These are phyloP conservation scores for Mobula hypostoma DNA, from an alignment of 2,113 vertebrate genomes.

Conservation along the genomic window DNA sequence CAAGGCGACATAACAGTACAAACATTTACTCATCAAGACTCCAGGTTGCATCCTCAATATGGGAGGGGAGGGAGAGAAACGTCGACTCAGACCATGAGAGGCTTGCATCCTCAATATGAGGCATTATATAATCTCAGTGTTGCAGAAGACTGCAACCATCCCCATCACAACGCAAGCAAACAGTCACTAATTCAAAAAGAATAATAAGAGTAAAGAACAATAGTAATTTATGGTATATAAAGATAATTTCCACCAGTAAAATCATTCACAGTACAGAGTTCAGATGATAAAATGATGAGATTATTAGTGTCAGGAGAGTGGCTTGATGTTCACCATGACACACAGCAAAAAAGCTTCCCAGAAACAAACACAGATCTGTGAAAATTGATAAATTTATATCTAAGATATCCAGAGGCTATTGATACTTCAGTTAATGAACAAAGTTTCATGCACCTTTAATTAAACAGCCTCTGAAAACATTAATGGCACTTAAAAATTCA, in stretches of 20 bases:
- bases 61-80: too few relatives aligned
- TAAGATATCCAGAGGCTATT: background rate
- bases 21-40: background rate
- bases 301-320: background rate
- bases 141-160: background rate
- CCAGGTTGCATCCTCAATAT: background rate
- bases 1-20: background rate
- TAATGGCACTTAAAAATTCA: too few relatives aligned
- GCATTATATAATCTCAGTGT: background rate
- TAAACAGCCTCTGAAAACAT: background rate
- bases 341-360: background rate
- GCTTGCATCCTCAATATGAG: background rate
- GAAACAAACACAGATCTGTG: background rate
- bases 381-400: background rate
- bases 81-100: too few relatives aligned
- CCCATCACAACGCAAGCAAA: background rate
- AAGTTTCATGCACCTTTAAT: background rate
- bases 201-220: background rate
- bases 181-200: background rate
- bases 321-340: background rate
- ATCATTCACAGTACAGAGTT: background rate
- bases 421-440: background rate
- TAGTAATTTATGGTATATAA: background rate
- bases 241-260: background rate
- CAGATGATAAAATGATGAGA: background rate